These are phyloP conservation scores for Noturus placidus DNA, from an alignment of 2,113 vertebrate genomes.

Conservation along the genomic window DNA sequence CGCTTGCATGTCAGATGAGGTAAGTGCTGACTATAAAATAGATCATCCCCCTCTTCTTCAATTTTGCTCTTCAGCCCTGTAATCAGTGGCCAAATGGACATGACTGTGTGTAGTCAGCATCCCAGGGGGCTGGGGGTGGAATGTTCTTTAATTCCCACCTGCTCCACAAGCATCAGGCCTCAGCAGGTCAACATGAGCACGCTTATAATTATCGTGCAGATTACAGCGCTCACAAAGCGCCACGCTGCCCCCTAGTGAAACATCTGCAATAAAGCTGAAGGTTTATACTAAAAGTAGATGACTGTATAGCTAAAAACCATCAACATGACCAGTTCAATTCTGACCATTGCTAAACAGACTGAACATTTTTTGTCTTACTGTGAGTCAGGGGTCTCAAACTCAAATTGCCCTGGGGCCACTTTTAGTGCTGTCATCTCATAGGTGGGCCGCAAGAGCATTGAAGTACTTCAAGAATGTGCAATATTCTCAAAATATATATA, in stretches of 20 bases:
- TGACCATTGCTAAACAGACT: background rate
- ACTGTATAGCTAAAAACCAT: background rate
- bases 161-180: conserved; percentile 36
- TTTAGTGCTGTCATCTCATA: too few species aligned
- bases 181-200: conserved; percentile 27
- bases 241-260: conserved; percentile 66
- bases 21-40: conserved; percentile 47
- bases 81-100: conserved; percentile 48
- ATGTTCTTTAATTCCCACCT: conserved; percentile 49
- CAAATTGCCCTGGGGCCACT: too few species aligned
- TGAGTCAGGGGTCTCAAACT: too few species aligned
- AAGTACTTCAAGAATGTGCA: too few species aligned
- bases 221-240: conserved; percentile 3
- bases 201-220: background rate
- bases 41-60: conserved; percentile 32
- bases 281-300: background rate
- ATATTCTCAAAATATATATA: too few species aligned
- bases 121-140: conserved; percentile 9
- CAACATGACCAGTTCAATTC: background rate
- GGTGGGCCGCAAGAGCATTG: too few species aligned
- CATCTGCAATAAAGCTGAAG: background rate
- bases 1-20: conserved; percentile 42
- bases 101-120: conserved; percentile 41
- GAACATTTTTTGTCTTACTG: too few species aligned
- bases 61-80: conserved; percentile 39